These are phyloP conservation scores for Edolisoma coerulescens DNA, from an alignment of 2,113 vertebrate species.

Conservation along the genomic window DNA sequence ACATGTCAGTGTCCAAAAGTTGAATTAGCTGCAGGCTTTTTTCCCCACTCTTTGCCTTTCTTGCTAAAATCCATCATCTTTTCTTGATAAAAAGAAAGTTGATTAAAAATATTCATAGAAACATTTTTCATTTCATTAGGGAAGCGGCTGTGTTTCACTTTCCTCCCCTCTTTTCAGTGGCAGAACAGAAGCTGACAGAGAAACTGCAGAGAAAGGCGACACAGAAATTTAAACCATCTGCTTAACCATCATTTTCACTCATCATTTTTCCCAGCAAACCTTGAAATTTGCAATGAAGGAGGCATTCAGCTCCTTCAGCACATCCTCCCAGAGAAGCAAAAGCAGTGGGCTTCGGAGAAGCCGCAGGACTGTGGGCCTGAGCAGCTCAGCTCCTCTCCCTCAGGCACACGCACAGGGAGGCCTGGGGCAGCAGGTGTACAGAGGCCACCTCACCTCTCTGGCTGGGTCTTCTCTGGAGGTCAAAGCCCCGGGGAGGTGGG, in stretches of 20 bases:
- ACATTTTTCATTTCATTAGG: neutral
- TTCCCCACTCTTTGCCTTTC: neutral
- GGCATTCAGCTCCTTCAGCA: neutral
- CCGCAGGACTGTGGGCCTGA: neutral
- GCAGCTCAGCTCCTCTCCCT: neutral
- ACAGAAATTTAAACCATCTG: constrained; percentile 12
- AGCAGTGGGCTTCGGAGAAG: accelerated
- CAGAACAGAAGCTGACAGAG: neutral
- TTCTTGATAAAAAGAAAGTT: neutral
- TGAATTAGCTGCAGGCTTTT: neutral
- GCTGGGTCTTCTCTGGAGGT: neutral
- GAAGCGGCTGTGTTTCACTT: neutral
- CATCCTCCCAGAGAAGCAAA: neutral
- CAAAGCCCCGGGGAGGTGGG: neutral
- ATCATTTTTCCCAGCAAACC: neutral
- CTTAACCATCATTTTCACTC: neutral
- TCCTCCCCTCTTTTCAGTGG: neutral
- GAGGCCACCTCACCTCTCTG: neutral
- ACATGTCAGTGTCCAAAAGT: neutral
- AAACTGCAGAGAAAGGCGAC: neutral
- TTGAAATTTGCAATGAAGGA: neutral
- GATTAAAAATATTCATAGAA: neutral
- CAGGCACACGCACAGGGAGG: no score
- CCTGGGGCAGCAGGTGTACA: accelerated
- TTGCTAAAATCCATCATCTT: neutral